Base-by-base conservation (phyloP, 2,888 invertebrate species). In the Melipona bicolor region DNA sequence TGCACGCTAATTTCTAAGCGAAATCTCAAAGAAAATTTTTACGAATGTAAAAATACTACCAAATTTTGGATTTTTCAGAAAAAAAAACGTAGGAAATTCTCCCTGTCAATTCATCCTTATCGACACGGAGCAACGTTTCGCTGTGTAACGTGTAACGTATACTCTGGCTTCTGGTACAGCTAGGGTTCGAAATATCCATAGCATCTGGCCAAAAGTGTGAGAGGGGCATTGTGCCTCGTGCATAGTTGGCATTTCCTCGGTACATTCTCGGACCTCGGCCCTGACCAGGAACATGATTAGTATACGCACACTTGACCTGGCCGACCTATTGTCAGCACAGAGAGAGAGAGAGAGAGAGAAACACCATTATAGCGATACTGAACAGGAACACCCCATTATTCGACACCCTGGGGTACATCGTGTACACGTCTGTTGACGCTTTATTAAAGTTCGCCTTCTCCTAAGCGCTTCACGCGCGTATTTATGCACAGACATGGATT, bases 271-370 rank as follows among this genome's bases (percentile, higher is more conserved):
- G 90, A 81, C 85, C 86, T 86, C 84, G 61, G 74, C 67, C 86
- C 84, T 86, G 84, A 88, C 87, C 80, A 86, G 90, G 92, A 91
- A 92, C 91, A 91, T 92, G 94, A 93, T 94, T 93, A 94, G 94
- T 94, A 93, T 93, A 92, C 91, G 87, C 89, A 91, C 92, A 94
- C 94, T 93, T 93, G 93, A 94, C 93, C 94, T 92, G 91, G 91
- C 90, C 79, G 89, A 85, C 88, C 89, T 69, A 84, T 89, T 89
- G 88, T 89, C 87, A 62, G 64, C 78, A 56, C n/a, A 59, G 61
- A 17, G 17, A 61, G 24, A 27, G 17, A 24, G 59, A 24, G 24
- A 77, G 77, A 70, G 84, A 77, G 83, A 81, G 84, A 81, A 90
- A 92, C 87, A 89, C 91, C 90, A 93, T 93, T 93, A 93, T 92